These are phyloP conservation scores for Sylvietta virens DNA, from an alignment of 2,113 vertebrate species.

Conservation along the genomic window DNA sequence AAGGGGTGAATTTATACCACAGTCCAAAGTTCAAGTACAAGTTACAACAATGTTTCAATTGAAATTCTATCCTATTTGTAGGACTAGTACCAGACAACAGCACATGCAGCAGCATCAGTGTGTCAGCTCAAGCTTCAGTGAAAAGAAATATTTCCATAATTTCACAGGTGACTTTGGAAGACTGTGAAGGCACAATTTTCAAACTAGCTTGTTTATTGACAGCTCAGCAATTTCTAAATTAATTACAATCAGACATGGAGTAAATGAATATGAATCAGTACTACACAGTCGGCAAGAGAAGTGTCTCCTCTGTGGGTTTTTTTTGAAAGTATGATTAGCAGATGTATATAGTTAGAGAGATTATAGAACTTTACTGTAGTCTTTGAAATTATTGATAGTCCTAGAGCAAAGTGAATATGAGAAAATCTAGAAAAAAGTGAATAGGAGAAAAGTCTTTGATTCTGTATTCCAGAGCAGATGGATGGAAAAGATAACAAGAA, in stretches of 20 bases:
- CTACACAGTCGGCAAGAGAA: not conserved
- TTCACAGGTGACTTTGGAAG: not conserved
- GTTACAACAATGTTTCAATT: not conserved
- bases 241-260: not conserved
- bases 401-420: not conserved
- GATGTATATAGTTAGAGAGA: not conserved
- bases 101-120: not conserved
- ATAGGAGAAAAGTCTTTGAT: slow-evolving; percentile 24
- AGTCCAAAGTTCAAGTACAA: not conserved
- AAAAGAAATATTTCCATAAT: not conserved
- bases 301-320: not conserved
- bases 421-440: not conserved
- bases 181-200: not conserved
- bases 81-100: not conserved
- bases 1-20: not conserved
- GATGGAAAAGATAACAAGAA: slow-evolving; percentile 30
- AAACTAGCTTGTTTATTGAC: not conserved
- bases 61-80: not conserved
- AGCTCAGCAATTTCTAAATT: not conserved
- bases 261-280: slow-evolving; percentile 3
- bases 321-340: slow-evolving; percentile 26
- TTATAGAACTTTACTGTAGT: not conserved
- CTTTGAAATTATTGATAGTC: slow-evolving; percentile 2
- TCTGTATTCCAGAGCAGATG: slow-evolving; percentile 17
- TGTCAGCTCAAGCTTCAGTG: not conserved